Base-by-base conservation (phyloP, 2,113 vertebrate genomes). In the Tyrannus savana region DNA sequence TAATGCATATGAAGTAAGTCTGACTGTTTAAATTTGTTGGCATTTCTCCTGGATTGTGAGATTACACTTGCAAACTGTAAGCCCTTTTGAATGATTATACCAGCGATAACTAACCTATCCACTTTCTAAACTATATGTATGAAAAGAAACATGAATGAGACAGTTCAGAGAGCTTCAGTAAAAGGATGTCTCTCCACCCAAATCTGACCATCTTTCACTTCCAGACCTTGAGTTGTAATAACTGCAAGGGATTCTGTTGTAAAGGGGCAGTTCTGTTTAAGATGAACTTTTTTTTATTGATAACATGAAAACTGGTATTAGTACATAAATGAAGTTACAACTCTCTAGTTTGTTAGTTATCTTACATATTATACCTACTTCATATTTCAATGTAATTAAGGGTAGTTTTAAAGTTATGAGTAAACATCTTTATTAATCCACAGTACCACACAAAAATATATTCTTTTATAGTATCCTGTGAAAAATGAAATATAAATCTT, bases 401-500 rank as follows among this genome's bases (percentile, higher is more conserved):
- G 19, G 17, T 28, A 84, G n/a, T 83, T 89, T 87, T 67, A 53
- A 92, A 90, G 63, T 69, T 89, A 94, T 60, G 60, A 88, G 56
- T 95, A 95, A 93, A 87, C 21, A 91, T 56, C 66, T 79, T 52
- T 71, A 90, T 89, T 95, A 87, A 94, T 88, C 71, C 80, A 41
- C 4, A 7, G 83, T 50, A 89, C 50, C 44, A n/a, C 56, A 87
- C 22, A 95, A 91, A 87, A 95, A 91, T 74, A 95, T 90, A 84
- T 84, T 96, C 87, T 96, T 92, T 86, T 90, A 96, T 89, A 94
- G 77, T 73, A 80, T 63, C 74, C 87, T 90, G 66, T 91, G 77
- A 95, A 95, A 97, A 97, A 95, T 35, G 73, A 95, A 95, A 95
- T 94, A 95, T 72, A 95, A 96, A 95, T 82, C 95, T 81, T 83